A percentile compares a stretch with the other conserved stretches of the same genome.
phyloP scores from a whole-genome alignment of 2,113 vertebrate genomes.

The Urocynchramus pylzowi region DNA sequence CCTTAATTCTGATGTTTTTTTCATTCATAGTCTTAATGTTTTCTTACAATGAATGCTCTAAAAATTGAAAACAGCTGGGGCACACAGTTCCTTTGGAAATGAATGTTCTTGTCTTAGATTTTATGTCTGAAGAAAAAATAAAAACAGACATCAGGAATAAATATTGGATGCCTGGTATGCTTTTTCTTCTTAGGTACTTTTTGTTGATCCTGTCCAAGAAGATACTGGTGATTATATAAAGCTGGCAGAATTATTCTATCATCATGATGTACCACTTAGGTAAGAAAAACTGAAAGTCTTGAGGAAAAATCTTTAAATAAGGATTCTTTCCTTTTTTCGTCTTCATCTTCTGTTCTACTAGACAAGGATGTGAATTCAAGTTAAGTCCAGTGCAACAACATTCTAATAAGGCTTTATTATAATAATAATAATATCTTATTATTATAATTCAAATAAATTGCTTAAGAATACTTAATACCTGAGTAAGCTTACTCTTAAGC shows the following conservation, averaged over 20 bases:
- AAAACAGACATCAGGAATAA: not conserved
- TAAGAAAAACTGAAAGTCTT: conserved; percentile 50
- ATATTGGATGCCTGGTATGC: not conserved
- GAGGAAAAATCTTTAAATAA: not conserved
- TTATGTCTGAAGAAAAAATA: conserved; percentile 1
- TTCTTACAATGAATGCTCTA: not conserved
- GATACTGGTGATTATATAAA: conserved; percentile 84
- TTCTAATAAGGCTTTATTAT: not conserved
- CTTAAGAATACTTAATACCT: too few species aligned
- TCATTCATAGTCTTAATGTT: not conserved
- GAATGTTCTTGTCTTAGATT: not conserved
- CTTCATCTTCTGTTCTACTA: not conserved
- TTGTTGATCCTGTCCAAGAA: conserved; percentile 86
- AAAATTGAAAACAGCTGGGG: not conserved
- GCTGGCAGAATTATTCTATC: conserved; percentile 86
- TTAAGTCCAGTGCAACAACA: not conserved
- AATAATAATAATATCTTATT: too few species aligned
- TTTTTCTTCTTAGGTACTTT: conserved; percentile 81
- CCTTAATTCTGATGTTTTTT: conserved; percentile 21
- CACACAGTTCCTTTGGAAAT: not conserved
- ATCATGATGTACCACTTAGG: conserved; percentile 89
- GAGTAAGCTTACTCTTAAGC: too few species aligned
- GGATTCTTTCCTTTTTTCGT: not conserved
- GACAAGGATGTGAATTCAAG: not conserved
- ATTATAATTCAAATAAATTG: too few species aligned